Evolutionary conservation across 1,140 invertebrate species (phyloP), one percentile per base, ranked within the genome.

Genomic region (Wiebesia pumilae): DNA sequence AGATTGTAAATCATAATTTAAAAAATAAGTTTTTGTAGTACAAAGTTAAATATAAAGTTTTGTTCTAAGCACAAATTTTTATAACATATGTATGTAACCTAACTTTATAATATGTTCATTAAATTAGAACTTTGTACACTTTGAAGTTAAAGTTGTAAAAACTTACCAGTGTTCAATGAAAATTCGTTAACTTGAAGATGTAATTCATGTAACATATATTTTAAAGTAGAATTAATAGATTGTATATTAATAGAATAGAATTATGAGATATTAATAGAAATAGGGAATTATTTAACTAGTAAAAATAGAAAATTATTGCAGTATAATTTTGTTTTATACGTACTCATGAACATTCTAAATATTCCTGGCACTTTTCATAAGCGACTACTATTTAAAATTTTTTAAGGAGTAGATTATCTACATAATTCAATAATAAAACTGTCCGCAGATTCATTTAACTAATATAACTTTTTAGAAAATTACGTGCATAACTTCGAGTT

Each of bases 1-100:
- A 6, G 69, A 40, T 16, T 73, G 35, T 73, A 73, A 24, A 73
- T 73, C 69, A 40, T 75, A 75, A 75, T 75, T 75, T 75, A 75
- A 43, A 43, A 43, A 75, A 7, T n/a, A 43, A 75, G 6, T 24
- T 43, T 75, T 40, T n/a, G n/a, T 9, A 43, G 21, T 30, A 24
- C 21, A 71, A 71, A 71, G 35, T 71, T 71, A 71, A 38, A 71
- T 43, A 19, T 43, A 75, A 75, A 43, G 21, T n/a, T 75, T 43
- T 38, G 0, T 43, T 43, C 21, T 75, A 21, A 43, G 24, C 38
- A 1, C 10, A 43, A 75, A 75, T 75, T 75, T 75, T 33, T 0
- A 38, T 75, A 43, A 75, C 14, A 19, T 43, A 14, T 7, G 4
- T 10, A 73, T 40, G 3, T 21, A 43, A 0, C 38, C 69, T n/a